Evolutionary conservation across 2,113 vertebrate genomes (phyloP), one percentile per base, ranked within the genome.

Genomic region (Columbina picui): DNA sequence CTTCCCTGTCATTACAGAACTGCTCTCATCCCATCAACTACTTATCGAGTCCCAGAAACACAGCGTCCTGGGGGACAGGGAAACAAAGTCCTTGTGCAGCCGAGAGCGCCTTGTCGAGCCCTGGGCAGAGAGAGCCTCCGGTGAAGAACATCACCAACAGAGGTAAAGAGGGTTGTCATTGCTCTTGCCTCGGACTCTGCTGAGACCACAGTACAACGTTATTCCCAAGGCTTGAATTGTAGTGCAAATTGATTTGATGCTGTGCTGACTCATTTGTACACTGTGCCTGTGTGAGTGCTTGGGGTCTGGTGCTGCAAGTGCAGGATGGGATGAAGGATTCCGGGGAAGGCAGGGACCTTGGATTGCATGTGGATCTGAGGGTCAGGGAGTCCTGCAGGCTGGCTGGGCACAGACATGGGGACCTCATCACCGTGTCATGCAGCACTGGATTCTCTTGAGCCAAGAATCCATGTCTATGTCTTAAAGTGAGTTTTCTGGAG

Each of bases 21-120:
- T 98, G 98, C 93, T 98, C 98, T 36, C 98, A 98, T 81, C 99
- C 98, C 45, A 96, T 96, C 92, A 98, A 98, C 92, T 99, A 98
- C 61, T 81, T 98, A 13, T 97, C 98, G 10, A 98, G 98, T 39
- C 98, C 98, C 39, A 98, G 97, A 57, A 98, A 97, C 26, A 95
- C 98, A 0, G 85, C 77, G 17, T 98, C 98, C 61, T 98, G 98
- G 98, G 98, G 97, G 36, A 96, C 89, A 22, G 97, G 98, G 68
- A 98, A 96, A 2, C 97, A 39, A 9, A 95, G 92, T 14, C 95
- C 96, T 12, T 98, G 98, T 61, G 98, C 97, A 63, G 97, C 98
- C 1, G 98, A 97, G 89, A 98, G 94, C 56, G 98, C 97, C 45
- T 95, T 98, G 68, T 98, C 82, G 39, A 96, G 36, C 97, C 94